Base-by-base conservation (phyloP, 2,888 invertebrate species). In the Athripsodes cinereus region DNA sequence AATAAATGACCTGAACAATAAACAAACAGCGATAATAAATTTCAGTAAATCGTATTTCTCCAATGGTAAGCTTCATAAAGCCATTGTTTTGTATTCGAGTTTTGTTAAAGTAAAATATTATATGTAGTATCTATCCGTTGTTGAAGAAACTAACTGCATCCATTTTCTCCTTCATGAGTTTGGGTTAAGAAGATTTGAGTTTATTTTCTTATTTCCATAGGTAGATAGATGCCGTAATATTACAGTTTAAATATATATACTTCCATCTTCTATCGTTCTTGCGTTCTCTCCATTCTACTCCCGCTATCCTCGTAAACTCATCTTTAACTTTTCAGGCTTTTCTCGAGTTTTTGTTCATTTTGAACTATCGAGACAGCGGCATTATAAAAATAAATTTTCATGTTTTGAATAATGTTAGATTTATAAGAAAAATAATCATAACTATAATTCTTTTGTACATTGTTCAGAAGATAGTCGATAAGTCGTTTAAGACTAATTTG, bases 151-250 rank as follows among this genome's bases (percentile, higher is more conserved):
- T n/a, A 40, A 40, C 40, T 40, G 40, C 53, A 46, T 53, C 53
- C 53, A 48, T 54, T 54, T 16, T 48, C 31, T 22, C n/a, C 22
- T 46, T 13, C 22, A 22, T 31, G 35, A 35, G 48, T 48, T 26
- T 54, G 48, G 54, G 54, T 48, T 47, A 48, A 54, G 48, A 26
- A 22, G 18, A 19, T 47, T 54, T n/a, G 22, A 20, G 48, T 20
- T 48, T 1, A 1, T 26, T 48, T 50, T 22, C 19, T 54, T 54
- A 47, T 52, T 49, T 54, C 18, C 19, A 48, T 18, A 48, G 26
- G n/a, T n/a, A n/a, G n/a, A n/a, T n/a, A n/a, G n/a, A n/a, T n/a
- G n/a, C n/a, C n/a, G n/a, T n/a, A n/a, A n/a, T 26, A 3, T 26
- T 26, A 26, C 10, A 26, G 26, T 26, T 6, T 26, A 26, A 26